Evolutionary conservation across 1,140 invertebrate species (phyloP).

Genomic region (Leptopilina clavipes): DNA sequence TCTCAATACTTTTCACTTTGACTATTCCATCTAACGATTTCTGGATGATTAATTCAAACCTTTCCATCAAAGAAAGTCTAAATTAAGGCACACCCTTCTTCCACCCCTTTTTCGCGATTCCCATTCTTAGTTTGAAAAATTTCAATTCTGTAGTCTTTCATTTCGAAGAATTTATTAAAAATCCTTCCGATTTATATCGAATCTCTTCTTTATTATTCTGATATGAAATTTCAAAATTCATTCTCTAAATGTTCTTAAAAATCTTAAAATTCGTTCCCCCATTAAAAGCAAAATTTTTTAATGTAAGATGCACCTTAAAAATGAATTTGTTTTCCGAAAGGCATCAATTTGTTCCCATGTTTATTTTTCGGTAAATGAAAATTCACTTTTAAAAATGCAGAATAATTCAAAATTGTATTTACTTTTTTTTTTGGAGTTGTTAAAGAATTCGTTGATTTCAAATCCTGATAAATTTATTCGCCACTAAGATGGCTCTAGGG

Average conservation of each 20-base stretch:
- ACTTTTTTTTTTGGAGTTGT: background rate
- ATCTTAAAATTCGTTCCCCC: too few relatives aligned
- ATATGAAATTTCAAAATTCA: too few relatives aligned
- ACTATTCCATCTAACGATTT: constrained; percentile 3
- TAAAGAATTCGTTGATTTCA: constrained; percentile 10
- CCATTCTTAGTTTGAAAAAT: background rate
- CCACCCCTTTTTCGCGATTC: background rate
- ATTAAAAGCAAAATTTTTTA: too few relatives aligned
- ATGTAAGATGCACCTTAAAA: too few relatives aligned
- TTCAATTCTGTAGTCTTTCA: background rate
- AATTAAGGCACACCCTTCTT: background rate
- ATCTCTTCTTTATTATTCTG: too few relatives aligned
- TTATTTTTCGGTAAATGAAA: too few relatives aligned
- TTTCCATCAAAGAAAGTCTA: constrained; percentile 1
- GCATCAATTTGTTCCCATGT: too few relatives aligned
- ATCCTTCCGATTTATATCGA: background rate
- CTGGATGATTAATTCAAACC: constrained; percentile 23
- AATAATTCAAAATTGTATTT: background rate
- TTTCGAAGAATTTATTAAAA: constrained; percentile 6
- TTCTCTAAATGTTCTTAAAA: too few relatives aligned
- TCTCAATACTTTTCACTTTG: constrained; percentile 20
- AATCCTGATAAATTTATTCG: constrained; percentile 20
- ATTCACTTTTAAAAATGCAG: background rate
- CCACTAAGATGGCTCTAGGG: constrained; percentile 20
- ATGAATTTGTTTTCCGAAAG: too few relatives aligned